Evolutionary conservation across 1,140 invertebrate genomes (phyloP).

Genomic region (Tribolium madens): DNA sequence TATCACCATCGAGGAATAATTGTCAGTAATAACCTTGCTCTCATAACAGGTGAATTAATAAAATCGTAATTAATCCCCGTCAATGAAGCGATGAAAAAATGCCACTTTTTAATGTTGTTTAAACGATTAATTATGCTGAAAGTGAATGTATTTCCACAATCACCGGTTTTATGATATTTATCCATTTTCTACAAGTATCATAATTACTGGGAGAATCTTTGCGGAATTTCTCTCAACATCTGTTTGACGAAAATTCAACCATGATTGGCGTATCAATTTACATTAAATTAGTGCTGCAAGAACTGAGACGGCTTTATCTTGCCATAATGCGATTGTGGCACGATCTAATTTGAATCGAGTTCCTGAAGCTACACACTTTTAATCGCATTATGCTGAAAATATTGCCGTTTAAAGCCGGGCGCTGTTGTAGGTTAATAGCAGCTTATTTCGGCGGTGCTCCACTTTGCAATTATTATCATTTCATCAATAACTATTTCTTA

Average conservation of each 20-base stretch:
- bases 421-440: background rate
- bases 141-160: constrained; percentile 36
- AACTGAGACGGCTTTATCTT: constrained; percentile 1
- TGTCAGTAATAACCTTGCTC: constrained; percentile 8
- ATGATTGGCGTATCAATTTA: constrained; percentile 9
- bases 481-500: background rate
- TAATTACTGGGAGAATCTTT: constrained; percentile 7
- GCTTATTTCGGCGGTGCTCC: background rate
- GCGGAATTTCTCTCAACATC: constrained; percentile 20
- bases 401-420: background rate
- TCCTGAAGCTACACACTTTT: constrained; percentile 20
- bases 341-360: constrained; percentile 16
- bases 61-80: background rate
- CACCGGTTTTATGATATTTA: constrained; percentile 23
- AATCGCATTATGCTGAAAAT: constrained; percentile 11
- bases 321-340: constrained; percentile 27
- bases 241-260: constrained; percentile 6
- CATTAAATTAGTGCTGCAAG: constrained; percentile 19
- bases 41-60: constrained; percentile 34
- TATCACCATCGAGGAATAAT: constrained; percentile 7
- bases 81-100: constrained; percentile 35
- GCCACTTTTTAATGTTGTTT: background rate
- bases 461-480: constrained; percentile 2
- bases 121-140: constrained; percentile 23
- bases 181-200: background rate